Evolutionary conservation across 2,113 vertebrate species (phyloP), one percentile per base, ranked within the genome.

Genomic region (Garra rufa): DNA sequence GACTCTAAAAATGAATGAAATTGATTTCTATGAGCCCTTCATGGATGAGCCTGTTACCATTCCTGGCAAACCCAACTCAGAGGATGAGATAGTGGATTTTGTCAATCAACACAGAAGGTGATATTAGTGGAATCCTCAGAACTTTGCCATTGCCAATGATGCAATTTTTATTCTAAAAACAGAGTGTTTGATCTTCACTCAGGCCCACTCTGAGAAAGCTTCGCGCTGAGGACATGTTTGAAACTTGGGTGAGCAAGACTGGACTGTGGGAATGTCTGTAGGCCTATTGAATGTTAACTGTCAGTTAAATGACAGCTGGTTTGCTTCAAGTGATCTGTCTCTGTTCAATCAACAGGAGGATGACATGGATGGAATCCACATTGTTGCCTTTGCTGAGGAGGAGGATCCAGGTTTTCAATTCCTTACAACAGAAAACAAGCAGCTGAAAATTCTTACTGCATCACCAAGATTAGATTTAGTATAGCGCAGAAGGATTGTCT

Each of bases 11-110:
- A 95, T 99, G 93, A 99, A 99, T 0, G 96, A 98, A 85, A 96
- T 99, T n/a, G 96, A 98, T 88, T 99, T 99, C 91, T 99, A 98
- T 0, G 98, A 99, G 90, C 97, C 98, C 0, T 99, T 99, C 87
- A 99, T 99, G 98, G 96, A 98, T 4, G 97, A 99, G 15, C 96
- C 98, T 0, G 91, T 94, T 65, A 92, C 95, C 75, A 93, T 99
- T 83, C 98, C 98, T 0, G 95, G 97, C 44, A 97, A 97, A 75
- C 97, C 97, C 34, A 93, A 98, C 84, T 93, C 97, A 0, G 97
- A 99, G 89, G 95, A 96, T 85, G 97, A 99, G 84, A 93, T 99
- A 0, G 96, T 99, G n/a, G 96, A 98, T 46, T 99, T 97, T 86
- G 96, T 99, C 83, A 96, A 88, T 86, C 95, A 96, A 6, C 97